These are phyloP conservation scores for Amblyteles armatorius DNA, from an alignment of 2,888 invertebrate species.

Conservation along the genomic window DNA sequence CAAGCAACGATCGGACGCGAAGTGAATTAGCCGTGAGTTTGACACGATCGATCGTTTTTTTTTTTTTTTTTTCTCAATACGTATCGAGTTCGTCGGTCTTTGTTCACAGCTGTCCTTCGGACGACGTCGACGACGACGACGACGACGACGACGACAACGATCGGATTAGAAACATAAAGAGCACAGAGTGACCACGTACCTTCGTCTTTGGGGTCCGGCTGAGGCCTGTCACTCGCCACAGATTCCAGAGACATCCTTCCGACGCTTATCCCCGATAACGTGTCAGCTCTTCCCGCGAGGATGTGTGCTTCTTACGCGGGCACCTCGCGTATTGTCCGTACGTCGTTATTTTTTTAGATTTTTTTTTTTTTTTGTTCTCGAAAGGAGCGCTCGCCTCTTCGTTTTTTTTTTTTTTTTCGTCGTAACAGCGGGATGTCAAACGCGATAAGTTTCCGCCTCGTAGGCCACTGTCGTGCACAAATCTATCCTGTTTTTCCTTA, in stretches of 20 bases:
- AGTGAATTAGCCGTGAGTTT: background rate
- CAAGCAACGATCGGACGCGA: background rate
- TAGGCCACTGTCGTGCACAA: conserved; percentile 69
- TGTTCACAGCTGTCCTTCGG: conserved; percentile 41
- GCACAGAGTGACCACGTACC: conserved; percentile 69
- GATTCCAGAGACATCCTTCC: conserved; percentile 80
- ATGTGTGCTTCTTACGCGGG: conserved; percentile 57
- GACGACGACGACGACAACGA: background rate
- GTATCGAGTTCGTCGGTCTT: background rate
- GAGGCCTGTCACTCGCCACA: conserved; percentile 80
- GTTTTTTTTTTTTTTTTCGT: conserved; percentile 9
- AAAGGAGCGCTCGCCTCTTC: background rate
- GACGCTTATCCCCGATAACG: conserved; percentile 65
- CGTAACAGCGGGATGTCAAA: conserved; percentile 19
- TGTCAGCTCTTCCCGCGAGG: conserved; percentile 68
- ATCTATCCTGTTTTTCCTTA: conserved; percentile 68
- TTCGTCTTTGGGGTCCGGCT: conserved; percentile 75
- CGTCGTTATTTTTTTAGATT: conserved; percentile 39
- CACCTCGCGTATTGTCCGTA: conserved; percentile 54
- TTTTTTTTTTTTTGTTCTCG: conserved; percentile 6
- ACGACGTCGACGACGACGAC: too few species aligned
- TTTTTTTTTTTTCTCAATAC: background rate
- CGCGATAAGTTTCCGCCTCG: conserved; percentile 55
- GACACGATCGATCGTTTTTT: conserved; percentile 12
- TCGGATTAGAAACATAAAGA: conserved; percentile 9